These are phyloP conservation scores for Girardinichthys multiradiatus DNA, from an alignment of 2,113 vertebrate species.

Conservation along the genomic window DNA sequence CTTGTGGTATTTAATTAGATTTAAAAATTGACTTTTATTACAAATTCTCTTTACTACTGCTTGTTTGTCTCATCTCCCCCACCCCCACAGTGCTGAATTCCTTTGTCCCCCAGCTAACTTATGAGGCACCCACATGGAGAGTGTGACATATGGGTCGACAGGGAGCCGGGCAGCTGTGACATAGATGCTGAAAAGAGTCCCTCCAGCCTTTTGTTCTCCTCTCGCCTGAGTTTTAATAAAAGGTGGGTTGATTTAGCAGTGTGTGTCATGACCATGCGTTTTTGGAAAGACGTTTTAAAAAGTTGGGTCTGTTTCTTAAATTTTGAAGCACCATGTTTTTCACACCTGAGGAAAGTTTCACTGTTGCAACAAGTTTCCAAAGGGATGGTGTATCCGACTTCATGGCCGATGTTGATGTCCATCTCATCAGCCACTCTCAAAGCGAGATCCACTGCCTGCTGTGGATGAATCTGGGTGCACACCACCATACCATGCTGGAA, in stretches of 20 bases:
- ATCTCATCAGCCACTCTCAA: constrained; percentile 88
- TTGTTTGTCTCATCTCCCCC: constrained; percentile 44
- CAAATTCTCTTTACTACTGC: constrained; percentile 9
- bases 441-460: constrained; percentile 83
- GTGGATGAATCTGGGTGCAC: constrained; percentile 83
- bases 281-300: background rate
- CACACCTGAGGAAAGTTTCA: constrained; percentile 88
- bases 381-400: constrained; percentile 87
- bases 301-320: background rate
- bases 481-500: constrained; percentile 84
- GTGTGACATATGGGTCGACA: constrained; percentile 67
- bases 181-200: constrained; percentile 61
- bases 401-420: constrained; percentile 88
- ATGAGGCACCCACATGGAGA: constrained; percentile 44
- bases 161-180: constrained; percentile 65
- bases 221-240: constrained; percentile 31
- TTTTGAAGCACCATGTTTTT: background rate
- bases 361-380: constrained; percentile 85
- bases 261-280: constrained; percentile 24
- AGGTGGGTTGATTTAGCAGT: constrained; percentile 43
- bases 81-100: constrained; percentile 19
- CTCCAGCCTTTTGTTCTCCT: constrained; percentile 60
- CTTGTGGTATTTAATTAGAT: constrained; percentile 56
- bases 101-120: constrained; percentile 63
- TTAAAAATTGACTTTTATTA: constrained; percentile 12